Conservation (phyloP, 2,113 vertebrate genomes). For the Laticauda laticaudata region DNA sequence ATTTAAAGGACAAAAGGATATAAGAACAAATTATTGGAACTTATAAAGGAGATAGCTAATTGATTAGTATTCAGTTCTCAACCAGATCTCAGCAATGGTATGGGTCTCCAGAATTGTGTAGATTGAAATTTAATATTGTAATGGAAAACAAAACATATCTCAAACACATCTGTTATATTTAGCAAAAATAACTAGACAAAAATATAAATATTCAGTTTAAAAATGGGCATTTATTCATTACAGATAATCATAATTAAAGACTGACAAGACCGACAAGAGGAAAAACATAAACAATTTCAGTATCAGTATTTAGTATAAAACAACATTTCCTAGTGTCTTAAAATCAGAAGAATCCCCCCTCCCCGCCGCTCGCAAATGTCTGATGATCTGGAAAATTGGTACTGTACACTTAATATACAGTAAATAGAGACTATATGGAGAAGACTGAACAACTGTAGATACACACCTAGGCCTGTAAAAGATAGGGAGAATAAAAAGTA, state of each 20-base stretch:
- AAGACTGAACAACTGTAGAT: neutral
- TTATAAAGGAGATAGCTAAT: neutral
- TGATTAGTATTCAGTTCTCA: neutral
- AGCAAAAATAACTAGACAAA: neutral
- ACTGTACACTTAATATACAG: no score
- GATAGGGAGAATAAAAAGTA: neutral
- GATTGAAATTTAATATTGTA: neutral
- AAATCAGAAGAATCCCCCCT: neutral
- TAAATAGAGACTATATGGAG: neutral
- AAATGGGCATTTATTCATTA: neutral
- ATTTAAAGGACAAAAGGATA: neutral
- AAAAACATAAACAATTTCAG: neutral
- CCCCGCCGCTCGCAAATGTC: neutral
- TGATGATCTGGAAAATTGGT: neutral
- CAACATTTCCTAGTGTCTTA: neutral
- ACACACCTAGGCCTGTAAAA: neutral
- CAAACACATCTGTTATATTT: constrained; percentile 11
- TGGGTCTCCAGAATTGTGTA: neutral
- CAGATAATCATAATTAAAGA: neutral
- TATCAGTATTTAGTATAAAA: neutral
- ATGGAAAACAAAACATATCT: neutral
- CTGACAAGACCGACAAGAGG: neutral
- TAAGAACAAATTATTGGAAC: neutral
- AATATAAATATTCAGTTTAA: neutral
- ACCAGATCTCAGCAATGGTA: no score